A percentile compares a stretch with the other conserved stretches of the same genome.
Conservation (phyloP, 2,888 invertebrate species). For the Drosophila mercatorum region DNA sequence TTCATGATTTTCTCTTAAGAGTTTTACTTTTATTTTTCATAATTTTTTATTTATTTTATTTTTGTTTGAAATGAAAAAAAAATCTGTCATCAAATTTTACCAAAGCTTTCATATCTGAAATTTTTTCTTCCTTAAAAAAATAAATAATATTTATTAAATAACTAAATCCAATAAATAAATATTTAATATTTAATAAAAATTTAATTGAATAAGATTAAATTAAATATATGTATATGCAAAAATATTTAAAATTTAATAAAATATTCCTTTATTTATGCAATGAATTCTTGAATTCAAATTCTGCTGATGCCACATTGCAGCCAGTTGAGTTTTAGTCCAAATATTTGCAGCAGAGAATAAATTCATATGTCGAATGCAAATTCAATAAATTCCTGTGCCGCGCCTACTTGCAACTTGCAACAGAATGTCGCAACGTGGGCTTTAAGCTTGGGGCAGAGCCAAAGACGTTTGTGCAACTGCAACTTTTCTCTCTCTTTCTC, state of each 20-base stretch:
- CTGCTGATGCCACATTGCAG: neutral
- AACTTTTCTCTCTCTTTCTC: slow-evolving; percentile 46
- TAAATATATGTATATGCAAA: neutral
- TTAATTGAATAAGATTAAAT: neutral
- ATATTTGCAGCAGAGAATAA: neutral
- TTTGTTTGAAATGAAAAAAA: no score
- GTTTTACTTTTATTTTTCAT: no score
- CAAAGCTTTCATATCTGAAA: no score
- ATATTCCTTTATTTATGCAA: neutral
- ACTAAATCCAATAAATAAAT: neutral
- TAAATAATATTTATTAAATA: no score
- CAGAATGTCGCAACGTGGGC: slow-evolving; percentile 35
- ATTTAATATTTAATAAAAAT: neutral
- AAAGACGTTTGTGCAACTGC: slow-evolving; percentile 35
- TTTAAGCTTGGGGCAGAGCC: slow-evolving; percentile 34
- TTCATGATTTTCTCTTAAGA: no score
- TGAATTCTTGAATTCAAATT: neutral
- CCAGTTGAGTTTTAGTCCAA: neutral
- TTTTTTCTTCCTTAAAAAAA: no score
- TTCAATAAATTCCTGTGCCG: slow-evolving; percentile 39
- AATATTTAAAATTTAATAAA: neutral
- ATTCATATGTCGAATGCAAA: slow-evolving; percentile 9
- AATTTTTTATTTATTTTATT: no score
- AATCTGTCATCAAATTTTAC: no score
- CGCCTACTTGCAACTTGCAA: slow-evolving; percentile 33